Percentiles rank a stretch among this genome's conserved stretches.
These are phyloP conservation scores for Prinia subflava DNA, from an alignment of 2,113 vertebrate species.

Conservation along the genomic window DNA sequence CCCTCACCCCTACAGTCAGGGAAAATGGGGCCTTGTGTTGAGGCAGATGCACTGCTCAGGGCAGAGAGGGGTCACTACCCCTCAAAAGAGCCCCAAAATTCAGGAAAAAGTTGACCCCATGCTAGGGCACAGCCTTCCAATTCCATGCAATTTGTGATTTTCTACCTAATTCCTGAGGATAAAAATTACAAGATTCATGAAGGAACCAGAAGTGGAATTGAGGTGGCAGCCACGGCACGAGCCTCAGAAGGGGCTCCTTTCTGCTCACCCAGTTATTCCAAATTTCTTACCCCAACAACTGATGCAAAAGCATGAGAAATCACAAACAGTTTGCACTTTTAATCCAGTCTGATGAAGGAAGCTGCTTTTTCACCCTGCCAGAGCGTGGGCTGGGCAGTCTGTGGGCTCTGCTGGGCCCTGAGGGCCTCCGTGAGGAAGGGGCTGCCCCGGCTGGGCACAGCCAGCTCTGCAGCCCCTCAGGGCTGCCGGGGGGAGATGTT, in stretches of 20 bases:
- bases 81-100: background rate
- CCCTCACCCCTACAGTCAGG: background rate
- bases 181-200: rapidly evolving
- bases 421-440: background rate
- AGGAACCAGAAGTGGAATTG: background rate
- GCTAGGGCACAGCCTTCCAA: background rate
- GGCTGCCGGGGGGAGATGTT: rapidly evolving
- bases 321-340: too few relatives aligned
- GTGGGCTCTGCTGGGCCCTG: rapidly evolving
- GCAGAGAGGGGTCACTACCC: background rate
- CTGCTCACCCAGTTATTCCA: rapidly evolving
- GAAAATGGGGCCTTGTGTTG: background rate
- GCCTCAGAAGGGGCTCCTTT: rapidly evolving
- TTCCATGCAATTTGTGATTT: background rate
- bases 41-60: background rate
- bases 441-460: background rate
- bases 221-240: rapidly evolving
- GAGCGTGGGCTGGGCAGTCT: rapidly evolving
- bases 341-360: background rate
- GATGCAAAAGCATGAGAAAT: rapidly evolving
- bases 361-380: background rate
- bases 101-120: background rate
- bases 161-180: background rate
- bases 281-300: background rate
- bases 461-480: background rate